These are phyloP conservation scores for Periplaneta americana DNA, from an alignment of 1,140 invertebrate genomes.

Conservation along the genomic window DNA sequence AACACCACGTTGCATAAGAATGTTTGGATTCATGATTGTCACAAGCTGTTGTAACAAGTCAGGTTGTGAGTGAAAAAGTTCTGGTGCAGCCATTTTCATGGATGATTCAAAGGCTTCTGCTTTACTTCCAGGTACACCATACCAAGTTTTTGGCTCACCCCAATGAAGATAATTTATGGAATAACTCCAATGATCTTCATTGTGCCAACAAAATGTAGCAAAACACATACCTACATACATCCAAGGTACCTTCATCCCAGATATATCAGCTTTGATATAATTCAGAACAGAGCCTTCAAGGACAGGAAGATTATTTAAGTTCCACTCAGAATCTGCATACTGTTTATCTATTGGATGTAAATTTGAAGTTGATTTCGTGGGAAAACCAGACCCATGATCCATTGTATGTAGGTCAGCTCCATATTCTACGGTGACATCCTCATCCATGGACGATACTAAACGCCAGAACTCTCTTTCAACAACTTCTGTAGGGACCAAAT, in stretches of 20 bases:
- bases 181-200: constrained; percentile 99
- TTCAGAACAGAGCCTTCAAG: constrained; percentile 87
- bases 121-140: constrained; percentile 89
- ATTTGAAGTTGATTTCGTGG: constrained; percentile 70
- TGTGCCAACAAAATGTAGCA: constrained; percentile 99
- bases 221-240: constrained; percentile 99
- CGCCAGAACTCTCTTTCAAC: constrained; percentile 99
- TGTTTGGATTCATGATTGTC: constrained; percentile 97
- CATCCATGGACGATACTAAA: constrained; percentile 93
- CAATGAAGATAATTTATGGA: constrained; percentile 99
- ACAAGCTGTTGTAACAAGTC: constrained; percentile 97
- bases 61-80: constrained; percentile 91
- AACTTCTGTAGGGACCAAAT: constrained; percentile 74
- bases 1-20: constrained; percentile 74
- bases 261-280: constrained; percentile 97
- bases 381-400: constrained; percentile 98
- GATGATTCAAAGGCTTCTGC: constrained; percentile 93
- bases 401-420: constrained; percentile 98
- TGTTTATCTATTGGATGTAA: constrained; percentile 53
- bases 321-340: constrained; percentile 95
- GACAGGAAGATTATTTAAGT: constrained; percentile 95
- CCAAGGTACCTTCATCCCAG: constrained; percentile 98
- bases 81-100: constrained; percentile 92
- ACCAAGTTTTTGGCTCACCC: constrained; percentile 79
- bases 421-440: constrained; percentile 97